Base-by-base conservation (phyloP, 2,888 invertebrate genomes). In the Tryphoninae sp. region DNA sequence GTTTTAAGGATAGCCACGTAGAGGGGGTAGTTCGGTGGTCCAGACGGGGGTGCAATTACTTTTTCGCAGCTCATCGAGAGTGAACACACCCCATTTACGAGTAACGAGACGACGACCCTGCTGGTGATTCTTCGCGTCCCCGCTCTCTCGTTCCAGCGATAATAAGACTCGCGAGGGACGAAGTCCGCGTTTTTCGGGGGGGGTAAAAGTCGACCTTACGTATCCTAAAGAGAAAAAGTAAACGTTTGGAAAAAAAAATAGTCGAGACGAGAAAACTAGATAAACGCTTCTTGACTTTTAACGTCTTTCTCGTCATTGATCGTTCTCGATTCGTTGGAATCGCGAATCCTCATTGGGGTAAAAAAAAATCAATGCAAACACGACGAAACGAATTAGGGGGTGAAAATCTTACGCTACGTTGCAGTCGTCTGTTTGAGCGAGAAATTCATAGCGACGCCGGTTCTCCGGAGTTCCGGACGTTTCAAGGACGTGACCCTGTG, bases 11-110 rank as follows among this genome's bases (percentile, higher is more conserved):
- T 59, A 23, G 59, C 11, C 11, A 16, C 19, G 22, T 8, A 16
- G 3, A 55, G 22, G 16, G 11, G 3, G 13, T 11, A 11, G 13
- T 4, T 4, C 11, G 13, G 9, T 45, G 45, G 61, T 23, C 69
- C 77, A 81, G 78, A 81, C 81, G 58, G 45, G 45, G 16, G 51
- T 58, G n/a, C 19, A n/a, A 55, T 55, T n/a, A 19, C n/a, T 55
- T 55, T 55, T 55, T 55, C 53, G 8, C 53, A 19, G 6, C 8
- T 19, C 53, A 55, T 55, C 53, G 53, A 3, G 42, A n/a, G 11
- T 33, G n/a, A 45, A 45, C 13, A 45, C 45, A 11, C 13, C 13
- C 13, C 45, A 45, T 45, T 45, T 9, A 45, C 45, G 13, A 45
- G 13, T 33, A 65, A 74, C 26, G 64, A 45, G 55, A 64, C 23